phyloP scores from a whole-genome alignment of 2,113 vertebrate genomes.

The Spea bombifrons region DNA sequence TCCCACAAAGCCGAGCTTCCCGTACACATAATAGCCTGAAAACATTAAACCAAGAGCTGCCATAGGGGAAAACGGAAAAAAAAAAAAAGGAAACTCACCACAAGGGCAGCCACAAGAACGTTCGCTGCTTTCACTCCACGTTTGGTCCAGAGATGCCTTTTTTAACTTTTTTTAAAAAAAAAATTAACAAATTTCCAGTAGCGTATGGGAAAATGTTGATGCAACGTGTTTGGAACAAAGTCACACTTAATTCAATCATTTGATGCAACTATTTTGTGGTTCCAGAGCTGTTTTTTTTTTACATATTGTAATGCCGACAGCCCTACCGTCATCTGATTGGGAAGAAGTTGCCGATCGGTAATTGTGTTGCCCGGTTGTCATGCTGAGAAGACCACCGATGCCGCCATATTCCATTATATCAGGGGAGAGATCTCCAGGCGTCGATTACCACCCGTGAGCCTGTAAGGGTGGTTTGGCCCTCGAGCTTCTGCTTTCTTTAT shows the following conservation, averaged over 20 bases:
- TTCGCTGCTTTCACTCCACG: constrained; percentile 47
- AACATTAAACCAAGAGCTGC: constrained; percentile 15
- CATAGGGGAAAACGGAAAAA: constrained; percentile 47
- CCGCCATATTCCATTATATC: too few relatives aligned
- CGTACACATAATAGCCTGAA: constrained; percentile 32
- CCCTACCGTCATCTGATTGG: fast-evolving
- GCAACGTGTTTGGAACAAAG: constrained; percentile 50
- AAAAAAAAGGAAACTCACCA: constrained; percentile 43
- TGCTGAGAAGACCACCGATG: too few relatives aligned
- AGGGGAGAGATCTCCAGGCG: too few relatives aligned
- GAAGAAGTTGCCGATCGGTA: too few relatives aligned
- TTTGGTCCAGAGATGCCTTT: constrained; percentile 42
- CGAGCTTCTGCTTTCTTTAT: too few relatives aligned
- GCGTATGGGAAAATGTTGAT: constrained; percentile 56
- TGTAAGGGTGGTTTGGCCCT: too few relatives aligned
- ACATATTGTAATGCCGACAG: not conserved
- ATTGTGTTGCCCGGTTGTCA: too few relatives aligned
- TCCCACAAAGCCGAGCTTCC: constrained; percentile 61
- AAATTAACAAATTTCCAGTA: constrained; percentile 54
- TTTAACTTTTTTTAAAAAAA: constrained; percentile 35
- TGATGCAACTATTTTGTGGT: not conserved
- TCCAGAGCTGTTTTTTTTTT: not conserved
- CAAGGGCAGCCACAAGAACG: constrained; percentile 53
- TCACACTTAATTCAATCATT: constrained; percentile 53
- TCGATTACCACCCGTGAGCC: too few relatives aligned